Percentiles rank a stretch among this genome's conserved stretches.
Conservation (phyloP, 1,140 invertebrate species). For the Drosophila funebris region DNA sequence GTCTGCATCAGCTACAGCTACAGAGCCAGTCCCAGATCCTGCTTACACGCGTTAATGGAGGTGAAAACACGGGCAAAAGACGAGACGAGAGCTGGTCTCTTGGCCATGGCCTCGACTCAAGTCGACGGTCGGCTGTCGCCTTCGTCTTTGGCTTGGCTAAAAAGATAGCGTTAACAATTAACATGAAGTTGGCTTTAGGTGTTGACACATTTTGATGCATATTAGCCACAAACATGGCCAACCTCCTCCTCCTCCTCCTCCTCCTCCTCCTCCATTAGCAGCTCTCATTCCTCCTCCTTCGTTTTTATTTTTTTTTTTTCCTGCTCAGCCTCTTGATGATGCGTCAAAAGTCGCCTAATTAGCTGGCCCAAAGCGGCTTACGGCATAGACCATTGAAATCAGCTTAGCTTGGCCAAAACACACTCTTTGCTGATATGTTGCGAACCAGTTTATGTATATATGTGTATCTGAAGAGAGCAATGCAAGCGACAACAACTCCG, state of each 20-base stretch:
- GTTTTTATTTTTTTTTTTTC: no score
- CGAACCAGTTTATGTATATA: constrained; percentile 32
- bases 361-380: constrained; percentile 76
- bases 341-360: constrained; percentile 74
- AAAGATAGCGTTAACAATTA: constrained; percentile 70
- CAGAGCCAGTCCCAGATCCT: constrained; percentile 36
- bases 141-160: neutral
- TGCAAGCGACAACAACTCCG: constrained; percentile 43
- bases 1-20: neutral
- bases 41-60: constrained; percentile 70
- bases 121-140: neutral
- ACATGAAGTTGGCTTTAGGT: constrained; percentile 64
- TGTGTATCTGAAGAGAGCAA: constrained; percentile 11
- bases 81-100: neutral
- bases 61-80: constrained; percentile 64
- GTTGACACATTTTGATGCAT: constrained; percentile 81
- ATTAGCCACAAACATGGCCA: constrained; percentile 56
- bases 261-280: neutral
- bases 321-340: constrained; percentile 15
- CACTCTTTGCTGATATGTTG: constrained; percentile 18
- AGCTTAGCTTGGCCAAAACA: constrained; percentile 49
- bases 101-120: constrained; percentile 9
- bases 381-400: constrained; percentile 56
- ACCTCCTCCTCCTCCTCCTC: neutral
- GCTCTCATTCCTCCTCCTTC: neutral